These are phyloP conservation scores for Platorchestia sp. DNA, from an alignment of 1,140 invertebrate genomes.

Conservation along the genomic window DNA sequence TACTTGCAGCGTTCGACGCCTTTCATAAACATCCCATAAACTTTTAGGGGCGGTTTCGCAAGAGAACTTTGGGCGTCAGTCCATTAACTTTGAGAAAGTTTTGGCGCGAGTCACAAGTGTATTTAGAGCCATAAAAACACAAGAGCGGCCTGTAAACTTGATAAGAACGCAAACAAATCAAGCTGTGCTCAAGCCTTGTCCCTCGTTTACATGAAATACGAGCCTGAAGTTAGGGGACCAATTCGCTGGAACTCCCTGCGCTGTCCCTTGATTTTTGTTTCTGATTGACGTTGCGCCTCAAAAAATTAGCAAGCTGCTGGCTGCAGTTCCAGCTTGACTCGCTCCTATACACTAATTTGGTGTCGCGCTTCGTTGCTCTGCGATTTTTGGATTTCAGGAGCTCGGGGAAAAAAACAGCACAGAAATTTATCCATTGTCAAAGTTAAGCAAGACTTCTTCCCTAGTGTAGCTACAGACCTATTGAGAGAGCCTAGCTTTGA, in stretches of 20 bases:
- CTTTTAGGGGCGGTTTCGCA: constrained; percentile 2
- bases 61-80: constrained; percentile 17
- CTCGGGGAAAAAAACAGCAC: background rate
- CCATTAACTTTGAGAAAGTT: constrained; percentile 27
- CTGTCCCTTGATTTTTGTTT: background rate
- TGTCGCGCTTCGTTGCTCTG: background rate
- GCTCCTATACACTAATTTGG: background rate
- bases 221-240: constrained; percentile 28
- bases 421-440: background rate
- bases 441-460: background rate
- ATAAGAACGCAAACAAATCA: constrained; percentile 40
- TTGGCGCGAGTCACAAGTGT: constrained; percentile 41
- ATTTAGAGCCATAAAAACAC: constrained; percentile 31
- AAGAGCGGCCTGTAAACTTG: constrained; percentile 17
- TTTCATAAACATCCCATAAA: constrained; percentile 30
- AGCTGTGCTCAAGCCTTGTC: constrained; percentile 29
- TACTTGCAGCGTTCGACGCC: background rate
- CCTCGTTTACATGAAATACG: constrained; percentile 31
- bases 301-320: background rate
- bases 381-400: background rate
- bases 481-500: background rate
- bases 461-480: background rate
- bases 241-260: background rate
- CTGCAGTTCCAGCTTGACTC: background rate
- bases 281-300: background rate